Conservation (phyloP, 2,113 vertebrate genomes). For the Psittacus erithacus region DNA sequence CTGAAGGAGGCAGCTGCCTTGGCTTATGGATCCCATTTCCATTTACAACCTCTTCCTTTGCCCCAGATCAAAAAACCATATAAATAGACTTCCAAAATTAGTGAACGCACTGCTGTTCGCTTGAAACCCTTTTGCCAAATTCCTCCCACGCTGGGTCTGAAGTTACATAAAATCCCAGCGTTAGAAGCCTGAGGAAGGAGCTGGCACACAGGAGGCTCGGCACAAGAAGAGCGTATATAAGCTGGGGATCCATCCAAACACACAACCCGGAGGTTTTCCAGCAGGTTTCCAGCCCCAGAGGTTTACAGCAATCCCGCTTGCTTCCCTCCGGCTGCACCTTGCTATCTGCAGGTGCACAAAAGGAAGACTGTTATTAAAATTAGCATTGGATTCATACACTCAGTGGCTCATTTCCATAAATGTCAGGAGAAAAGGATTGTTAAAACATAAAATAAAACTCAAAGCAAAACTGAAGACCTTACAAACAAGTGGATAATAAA, state of each 20-base stretch:
- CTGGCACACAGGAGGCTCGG: not conserved
- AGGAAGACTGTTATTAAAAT: not conserved
- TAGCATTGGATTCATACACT: fast-evolving
- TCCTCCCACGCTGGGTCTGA: not conserved
- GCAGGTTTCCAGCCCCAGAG: not conserved
- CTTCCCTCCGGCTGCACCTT: not conserved
- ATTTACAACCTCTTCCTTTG: not conserved
- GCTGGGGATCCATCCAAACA: not conserved
- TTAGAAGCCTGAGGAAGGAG: not conserved
- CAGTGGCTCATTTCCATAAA: fast-evolving
- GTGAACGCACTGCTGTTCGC: not conserved
- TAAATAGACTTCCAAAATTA: not conserved
- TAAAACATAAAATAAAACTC: not conserved
- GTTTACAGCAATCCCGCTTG: not conserved
- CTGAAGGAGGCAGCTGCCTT: not conserved
- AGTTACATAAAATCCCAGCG: not conserved
- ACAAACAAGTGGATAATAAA: not conserved
- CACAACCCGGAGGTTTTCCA: not conserved
- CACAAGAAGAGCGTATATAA: not conserved
- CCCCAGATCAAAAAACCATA: not conserved
- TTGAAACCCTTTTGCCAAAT: not conserved
- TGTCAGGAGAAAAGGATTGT: not conserved
- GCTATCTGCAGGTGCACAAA: not conserved
- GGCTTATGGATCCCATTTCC: not conserved
- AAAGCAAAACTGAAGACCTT: not conserved